A percentile compares a stretch with the other conserved stretches of the same genome.
Conservation (phyloP, 2,888 invertebrate species). For the Phania funesta region DNA sequence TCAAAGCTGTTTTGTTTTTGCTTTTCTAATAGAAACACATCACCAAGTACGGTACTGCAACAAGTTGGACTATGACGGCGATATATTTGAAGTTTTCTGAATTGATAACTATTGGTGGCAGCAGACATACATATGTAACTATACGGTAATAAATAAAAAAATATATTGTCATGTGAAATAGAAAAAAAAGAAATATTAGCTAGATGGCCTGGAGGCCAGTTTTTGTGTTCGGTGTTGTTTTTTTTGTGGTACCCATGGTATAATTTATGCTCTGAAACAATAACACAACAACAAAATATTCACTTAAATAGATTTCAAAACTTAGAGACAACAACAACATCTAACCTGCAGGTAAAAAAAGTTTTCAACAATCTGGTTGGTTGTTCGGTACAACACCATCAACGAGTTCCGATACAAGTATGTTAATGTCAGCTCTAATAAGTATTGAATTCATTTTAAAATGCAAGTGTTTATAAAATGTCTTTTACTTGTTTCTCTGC, state of each 20-base stretch:
- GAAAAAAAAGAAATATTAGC: slow-evolving; percentile 16
- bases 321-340: slow-evolving; percentile 12
- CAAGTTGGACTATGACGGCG: no score
- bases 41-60: no score
- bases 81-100: no score
- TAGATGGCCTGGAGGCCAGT: slow-evolving; percentile 62
- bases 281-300: slow-evolving; percentile 48
- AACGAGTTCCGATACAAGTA: slow-evolving; percentile 3
- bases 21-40: no score
- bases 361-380: slow-evolving; percentile 30
- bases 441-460: slow-evolving; percentile 31
- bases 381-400: neutral
- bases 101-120: neutral
- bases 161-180: neutral
- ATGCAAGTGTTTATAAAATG: neutral
- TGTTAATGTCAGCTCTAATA: slow-evolving; percentile 26
- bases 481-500: neutral
- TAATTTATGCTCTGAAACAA: slow-evolving; percentile 59
- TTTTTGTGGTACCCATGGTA: slow-evolving; percentile 49
- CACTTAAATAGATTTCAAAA: slow-evolving; percentile 54
- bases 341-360: slow-evolving; percentile 40
- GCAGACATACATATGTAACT: neutral
- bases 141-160: neutral
- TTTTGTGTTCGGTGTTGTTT: slow-evolving; percentile 37
- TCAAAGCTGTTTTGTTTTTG: no score